Percentiles rank a stretch among this genome's conserved stretches.
Conservation (phyloP, 2,797 vertebrate species). For the Argya squamiceps region DNA sequence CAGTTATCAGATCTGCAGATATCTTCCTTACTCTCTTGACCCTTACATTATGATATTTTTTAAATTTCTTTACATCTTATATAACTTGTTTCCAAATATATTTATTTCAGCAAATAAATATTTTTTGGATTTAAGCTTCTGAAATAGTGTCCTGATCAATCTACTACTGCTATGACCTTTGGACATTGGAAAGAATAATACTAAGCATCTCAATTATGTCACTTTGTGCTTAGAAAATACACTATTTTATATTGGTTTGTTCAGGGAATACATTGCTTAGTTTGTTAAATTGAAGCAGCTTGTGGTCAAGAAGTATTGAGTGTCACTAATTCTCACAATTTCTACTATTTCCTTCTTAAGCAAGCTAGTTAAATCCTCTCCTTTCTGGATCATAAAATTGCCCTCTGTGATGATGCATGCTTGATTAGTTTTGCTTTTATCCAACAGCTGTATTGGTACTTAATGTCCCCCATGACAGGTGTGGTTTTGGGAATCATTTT, state of each 20-base stretch:
- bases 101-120: background rate
- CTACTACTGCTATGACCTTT: background rate
- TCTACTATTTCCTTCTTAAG: background rate
- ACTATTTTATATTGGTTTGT: background rate
- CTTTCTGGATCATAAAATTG: conserved; percentile 7
- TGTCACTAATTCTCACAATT: background rate
- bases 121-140: background rate
- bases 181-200: background rate
- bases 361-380: background rate
- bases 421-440: background rate
- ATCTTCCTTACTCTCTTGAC: background rate
- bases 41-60: background rate
- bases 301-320: background rate
- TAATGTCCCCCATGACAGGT: background rate
- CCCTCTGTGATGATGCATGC: background rate
- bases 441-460: background rate
- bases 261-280: background rate
- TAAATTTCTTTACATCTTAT: background rate
- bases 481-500: background rate
- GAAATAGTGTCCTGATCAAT: background rate
- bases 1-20: background rate
- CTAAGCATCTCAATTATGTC: background rate
- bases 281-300: background rate
- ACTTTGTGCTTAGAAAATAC: background rate
- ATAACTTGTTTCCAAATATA: background rate